phyloP scores from a whole-genome alignment of 2,797 vertebrate genomes.

The Paedocypris micromegethes region DNA sequence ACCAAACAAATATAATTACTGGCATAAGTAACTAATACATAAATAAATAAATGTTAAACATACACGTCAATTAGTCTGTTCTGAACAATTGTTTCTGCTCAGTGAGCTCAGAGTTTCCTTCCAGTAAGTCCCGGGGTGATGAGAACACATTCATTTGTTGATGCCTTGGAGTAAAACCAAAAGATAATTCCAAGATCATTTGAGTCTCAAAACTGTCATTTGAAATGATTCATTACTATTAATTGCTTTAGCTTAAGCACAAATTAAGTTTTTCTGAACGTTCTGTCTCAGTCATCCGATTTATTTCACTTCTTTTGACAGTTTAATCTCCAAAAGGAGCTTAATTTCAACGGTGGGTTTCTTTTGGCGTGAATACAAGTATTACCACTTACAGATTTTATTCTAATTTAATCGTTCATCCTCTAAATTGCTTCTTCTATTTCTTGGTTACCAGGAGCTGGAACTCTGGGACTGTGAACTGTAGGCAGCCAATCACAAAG shows the following conservation, averaged over 20 bases:
- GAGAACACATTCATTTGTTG: constrained; percentile 60
- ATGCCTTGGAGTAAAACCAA: constrained; percentile 61
- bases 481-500: no score
- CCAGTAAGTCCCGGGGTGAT: constrained; percentile 57
- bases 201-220: constrained; percentile 50
- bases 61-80: constrained; percentile 72
- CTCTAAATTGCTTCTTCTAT: no score
- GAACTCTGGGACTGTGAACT: no score
- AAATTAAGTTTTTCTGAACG: constrained; percentile 1
- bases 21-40: constrained; percentile 69
- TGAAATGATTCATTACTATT: constrained; percentile 46
- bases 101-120: constrained; percentile 57
- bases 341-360: no score
- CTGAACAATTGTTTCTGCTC: constrained; percentile 72
- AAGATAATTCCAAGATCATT: constrained; percentile 62
- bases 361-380: no score
- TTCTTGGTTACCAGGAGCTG: no score
- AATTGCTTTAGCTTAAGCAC: constrained; percentile 31
- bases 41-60: constrained; percentile 75
- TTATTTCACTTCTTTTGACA: neutral
- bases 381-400: no score
- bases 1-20: constrained; percentile 70
- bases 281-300: neutral
- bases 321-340: neutral
- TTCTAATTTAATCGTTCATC: no score